Evolutionary conservation across 2,888 invertebrate species (phyloP).

Genomic region (Flexamia atlantica): DNA sequence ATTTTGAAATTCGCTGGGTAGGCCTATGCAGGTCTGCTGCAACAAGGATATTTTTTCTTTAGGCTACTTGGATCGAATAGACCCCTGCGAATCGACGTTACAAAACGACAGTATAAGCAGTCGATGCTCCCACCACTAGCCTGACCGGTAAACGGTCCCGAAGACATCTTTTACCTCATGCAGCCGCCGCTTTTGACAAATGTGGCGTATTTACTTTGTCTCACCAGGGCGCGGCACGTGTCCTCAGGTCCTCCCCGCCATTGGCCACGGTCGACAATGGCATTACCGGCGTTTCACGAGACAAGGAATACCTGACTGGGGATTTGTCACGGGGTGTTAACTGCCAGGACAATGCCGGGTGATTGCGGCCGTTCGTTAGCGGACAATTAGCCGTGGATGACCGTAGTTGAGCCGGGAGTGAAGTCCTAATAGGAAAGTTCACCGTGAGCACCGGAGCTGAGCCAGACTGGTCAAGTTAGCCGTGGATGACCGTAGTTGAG

Average conservation of each 20-base stretch:
- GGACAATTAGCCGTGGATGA: background rate
- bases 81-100: too few species aligned
- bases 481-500: too few species aligned
- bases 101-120: too few species aligned
- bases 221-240: conserved; percentile 34
- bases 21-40: too few species aligned
- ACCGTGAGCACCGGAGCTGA: too few species aligned
- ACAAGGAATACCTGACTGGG: conserved; percentile 46
- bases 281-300: conserved; percentile 51
- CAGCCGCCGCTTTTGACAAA: conserved; percentile 7
- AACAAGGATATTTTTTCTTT: too few species aligned
- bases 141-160: background rate
- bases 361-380: conserved; percentile 48
- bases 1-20: too few species aligned
- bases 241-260: background rate
- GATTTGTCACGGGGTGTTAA: conserved; percentile 47
- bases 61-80: too few species aligned
- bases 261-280: conserved; percentile 44
- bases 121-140: too few species aligned
- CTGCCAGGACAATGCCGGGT: background rate
- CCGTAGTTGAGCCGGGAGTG: too few species aligned
- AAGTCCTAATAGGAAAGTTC: too few species aligned
- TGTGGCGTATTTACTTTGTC: conserved; percentile 33
- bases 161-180: background rate
- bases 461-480: too few species aligned